These are phyloP conservation scores for Cirrhinus mrigala DNA, from an alignment of 2,797 vertebrate genomes.

Conservation along the genomic window DNA sequence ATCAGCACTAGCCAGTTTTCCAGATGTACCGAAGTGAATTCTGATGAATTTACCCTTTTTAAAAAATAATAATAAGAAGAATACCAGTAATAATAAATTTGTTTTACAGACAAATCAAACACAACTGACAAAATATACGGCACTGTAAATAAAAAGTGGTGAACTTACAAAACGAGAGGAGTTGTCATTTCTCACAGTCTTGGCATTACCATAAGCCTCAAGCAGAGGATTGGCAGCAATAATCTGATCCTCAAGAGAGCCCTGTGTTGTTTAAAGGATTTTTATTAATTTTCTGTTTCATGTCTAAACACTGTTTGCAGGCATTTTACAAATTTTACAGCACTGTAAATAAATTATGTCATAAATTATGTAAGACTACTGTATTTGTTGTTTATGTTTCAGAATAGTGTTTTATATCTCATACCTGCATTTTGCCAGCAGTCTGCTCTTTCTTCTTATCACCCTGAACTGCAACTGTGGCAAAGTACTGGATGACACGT, in stretches of 20 bases:
- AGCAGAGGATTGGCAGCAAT: constrained; percentile 60
- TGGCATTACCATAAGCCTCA: constrained; percentile 87
- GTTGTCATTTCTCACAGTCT: constrained; percentile 92
- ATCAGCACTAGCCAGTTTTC: constrained; percentile 62
- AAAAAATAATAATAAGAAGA: not conserved
- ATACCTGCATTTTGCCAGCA: constrained; percentile 57
- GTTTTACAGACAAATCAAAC: too few species aligned
- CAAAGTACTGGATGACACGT: constrained; percentile 84
- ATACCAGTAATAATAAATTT: too few species aligned
- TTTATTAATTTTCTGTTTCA: not conserved
- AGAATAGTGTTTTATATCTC: not conserved
- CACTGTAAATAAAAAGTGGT: not conserved
- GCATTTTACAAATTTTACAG: too few species aligned
- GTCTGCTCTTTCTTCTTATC: constrained; percentile 64
- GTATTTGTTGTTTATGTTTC: too few species aligned
- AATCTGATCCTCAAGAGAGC: constrained; percentile 61
- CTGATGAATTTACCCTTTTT: constrained; percentile 60
- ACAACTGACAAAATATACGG: too few species aligned
- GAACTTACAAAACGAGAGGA: constrained; percentile 87
- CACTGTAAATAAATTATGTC: too few species aligned
- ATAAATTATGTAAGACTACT: not conserved
- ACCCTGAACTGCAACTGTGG: constrained; percentile 73
- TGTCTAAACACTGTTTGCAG: not conserved
- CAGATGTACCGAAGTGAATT: constrained; percentile 57
- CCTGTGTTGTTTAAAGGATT: constrained; percentile 1